Conservation (phyloP, 2,113 vertebrate species). For the Pseudorectes ferrugineus region DNA sequence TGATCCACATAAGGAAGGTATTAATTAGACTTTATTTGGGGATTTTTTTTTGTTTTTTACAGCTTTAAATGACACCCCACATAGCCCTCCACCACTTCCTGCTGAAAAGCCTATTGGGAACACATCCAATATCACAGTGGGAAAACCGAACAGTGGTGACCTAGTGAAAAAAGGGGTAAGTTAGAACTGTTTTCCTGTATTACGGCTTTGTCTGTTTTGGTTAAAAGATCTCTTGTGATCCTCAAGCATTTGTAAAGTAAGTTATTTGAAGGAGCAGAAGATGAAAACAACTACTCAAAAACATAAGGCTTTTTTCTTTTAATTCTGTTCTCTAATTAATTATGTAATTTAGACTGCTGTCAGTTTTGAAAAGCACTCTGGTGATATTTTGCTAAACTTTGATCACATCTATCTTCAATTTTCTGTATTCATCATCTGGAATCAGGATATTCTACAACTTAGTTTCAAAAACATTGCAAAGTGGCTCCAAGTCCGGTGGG, state of each 20-base stretch:
- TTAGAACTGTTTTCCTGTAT: neutral
- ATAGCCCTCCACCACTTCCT: conserved; percentile 81
- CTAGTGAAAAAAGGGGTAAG: conserved; percentile 64
- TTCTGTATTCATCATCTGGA: neutral
- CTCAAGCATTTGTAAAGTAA: neutral
- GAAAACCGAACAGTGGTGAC: conserved; percentile 49
- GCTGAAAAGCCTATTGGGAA: conserved; percentile 82
- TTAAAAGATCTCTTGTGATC: neutral
- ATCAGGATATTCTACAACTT: neutral
- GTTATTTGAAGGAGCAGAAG: neutral
- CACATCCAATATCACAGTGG: conserved; percentile 24
- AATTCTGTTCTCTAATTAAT: neutral
- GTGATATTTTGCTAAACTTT: conserved; percentile 2
- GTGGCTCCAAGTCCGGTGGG: neutral
- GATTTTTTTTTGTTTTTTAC: conserved; percentile 10
- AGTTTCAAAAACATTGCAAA: neutral
- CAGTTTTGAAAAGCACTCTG: neutral
- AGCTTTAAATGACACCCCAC: conserved; percentile 71
- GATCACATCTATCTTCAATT: conserved; percentile 3
- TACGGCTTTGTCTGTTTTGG: neutral
- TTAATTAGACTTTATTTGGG: neutral
- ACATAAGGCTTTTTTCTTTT: neutral
- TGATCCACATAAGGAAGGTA: neutral
- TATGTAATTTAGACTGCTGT: neutral
- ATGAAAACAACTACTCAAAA: neutral